phyloP scores from a whole-genome alignment of 2,113 vertebrate species.

The Aleadryas rufinucha region DNA sequence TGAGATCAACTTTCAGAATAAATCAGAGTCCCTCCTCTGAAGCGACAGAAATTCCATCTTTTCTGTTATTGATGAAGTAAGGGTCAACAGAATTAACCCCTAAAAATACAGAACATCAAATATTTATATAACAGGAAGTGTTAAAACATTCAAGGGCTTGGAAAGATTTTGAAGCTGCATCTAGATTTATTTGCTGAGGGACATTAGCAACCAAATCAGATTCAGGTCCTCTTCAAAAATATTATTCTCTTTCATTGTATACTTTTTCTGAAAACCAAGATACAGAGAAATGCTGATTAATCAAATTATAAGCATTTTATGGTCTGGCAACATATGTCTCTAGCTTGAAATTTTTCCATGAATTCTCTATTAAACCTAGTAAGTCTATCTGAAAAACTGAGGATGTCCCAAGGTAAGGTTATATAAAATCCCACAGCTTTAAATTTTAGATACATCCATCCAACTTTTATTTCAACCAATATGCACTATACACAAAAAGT shows the following conservation, averaged over 20 bases:
- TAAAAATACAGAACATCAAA: not conserved
- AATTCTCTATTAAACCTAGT: not conserved
- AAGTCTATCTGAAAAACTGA: not conserved
- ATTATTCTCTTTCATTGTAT: not conserved
- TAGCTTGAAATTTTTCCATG: not conserved
- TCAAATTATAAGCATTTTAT: not conserved
- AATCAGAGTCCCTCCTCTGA: not conserved
- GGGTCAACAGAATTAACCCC: not conserved
- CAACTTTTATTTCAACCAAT: not conserved
- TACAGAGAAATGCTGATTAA: not conserved
- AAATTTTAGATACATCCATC: not conserved
- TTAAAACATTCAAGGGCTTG: not conserved
- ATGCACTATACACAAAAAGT: not conserved
- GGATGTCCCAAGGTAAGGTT: not conserved
- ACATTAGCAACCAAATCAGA: not conserved
- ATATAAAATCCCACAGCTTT: not conserved
- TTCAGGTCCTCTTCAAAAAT: not conserved
- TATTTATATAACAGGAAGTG: not conserved
- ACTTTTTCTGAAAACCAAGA: not conserved
- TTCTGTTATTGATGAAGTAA: not conserved
- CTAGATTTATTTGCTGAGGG: not conserved
- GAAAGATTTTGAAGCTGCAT: not conserved
- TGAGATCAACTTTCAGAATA: too few relatives aligned
- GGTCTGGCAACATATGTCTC: not conserved
- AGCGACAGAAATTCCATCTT: not conserved